Conservation (phyloP, 2,888 invertebrate species). For the Drosophila mimica region DNA sequence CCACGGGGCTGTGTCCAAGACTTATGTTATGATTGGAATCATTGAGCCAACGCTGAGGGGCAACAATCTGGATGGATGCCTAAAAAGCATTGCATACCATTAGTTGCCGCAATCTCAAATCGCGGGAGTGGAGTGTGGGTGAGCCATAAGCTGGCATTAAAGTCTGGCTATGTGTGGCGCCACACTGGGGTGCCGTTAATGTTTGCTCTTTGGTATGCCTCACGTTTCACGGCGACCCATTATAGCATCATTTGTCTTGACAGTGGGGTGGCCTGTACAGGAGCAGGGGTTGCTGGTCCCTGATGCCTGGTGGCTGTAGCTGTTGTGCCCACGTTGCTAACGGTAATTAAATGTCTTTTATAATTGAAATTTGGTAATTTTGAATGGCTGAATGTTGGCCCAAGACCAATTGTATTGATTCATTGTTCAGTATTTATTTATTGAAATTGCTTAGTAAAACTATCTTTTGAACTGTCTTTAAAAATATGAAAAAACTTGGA, state of each 20-base stretch:
- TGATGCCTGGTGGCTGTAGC: background rate
- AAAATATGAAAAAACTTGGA: background rate
- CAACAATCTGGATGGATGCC: constrained; percentile 31
- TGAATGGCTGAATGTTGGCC: constrained; percentile 15
- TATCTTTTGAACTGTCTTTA: background rate
- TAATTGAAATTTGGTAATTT: constrained; percentile 65
- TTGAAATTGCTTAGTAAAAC: background rate
- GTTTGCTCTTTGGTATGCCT: constrained; percentile 58
- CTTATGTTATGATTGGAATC: constrained; percentile 77
- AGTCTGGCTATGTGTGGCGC: constrained; percentile 17
- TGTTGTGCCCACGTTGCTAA: constrained; percentile 14
- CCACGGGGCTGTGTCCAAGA: constrained; percentile 40
- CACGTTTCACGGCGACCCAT: constrained; percentile 53
- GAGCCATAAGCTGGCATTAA: constrained; percentile 58
- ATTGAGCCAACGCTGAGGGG: constrained; percentile 48
- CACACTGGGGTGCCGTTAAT: constrained; percentile 42
- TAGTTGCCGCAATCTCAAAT: constrained; percentile 66
- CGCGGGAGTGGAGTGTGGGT: constrained; percentile 29
- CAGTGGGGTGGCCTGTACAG: background rate
- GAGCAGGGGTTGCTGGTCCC: background rate
- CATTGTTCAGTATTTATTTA: constrained; percentile 6
- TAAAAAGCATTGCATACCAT: constrained; percentile 68
- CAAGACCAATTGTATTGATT: background rate
- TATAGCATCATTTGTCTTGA: constrained; percentile 69
- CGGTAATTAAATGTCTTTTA: constrained; percentile 71